These are phyloP conservation scores for Anolis carolinensis DNA, from an alignment of 2,113 vertebrate genomes.

Conservation along the genomic window DNA sequence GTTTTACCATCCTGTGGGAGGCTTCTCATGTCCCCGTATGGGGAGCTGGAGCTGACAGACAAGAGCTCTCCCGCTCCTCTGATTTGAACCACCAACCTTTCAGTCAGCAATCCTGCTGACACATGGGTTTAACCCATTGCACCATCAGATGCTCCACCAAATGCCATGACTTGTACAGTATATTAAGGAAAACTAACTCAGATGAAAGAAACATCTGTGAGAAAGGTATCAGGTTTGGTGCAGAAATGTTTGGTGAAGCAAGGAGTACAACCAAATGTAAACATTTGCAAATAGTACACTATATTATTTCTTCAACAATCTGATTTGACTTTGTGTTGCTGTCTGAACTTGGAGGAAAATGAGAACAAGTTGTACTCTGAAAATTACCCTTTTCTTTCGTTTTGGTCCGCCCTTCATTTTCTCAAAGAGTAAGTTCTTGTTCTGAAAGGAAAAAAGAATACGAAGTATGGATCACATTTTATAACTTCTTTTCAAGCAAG, in stretches of 20 bases:
- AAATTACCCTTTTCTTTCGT: slow-evolving; percentile 91
- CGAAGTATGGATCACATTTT: slow-evolving; percentile 57
- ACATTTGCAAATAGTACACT: not conserved
- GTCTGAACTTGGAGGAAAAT: slow-evolving; percentile 9
- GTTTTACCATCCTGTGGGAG: no score
- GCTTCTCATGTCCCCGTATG: no score
- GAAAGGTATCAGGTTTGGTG: not conserved
- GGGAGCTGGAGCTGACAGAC: no score
- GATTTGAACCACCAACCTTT: no score
- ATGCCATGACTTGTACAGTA: not conserved
- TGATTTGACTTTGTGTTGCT: slow-evolving; percentile 42
- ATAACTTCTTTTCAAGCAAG: slow-evolving; percentile 54
- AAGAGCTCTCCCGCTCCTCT: no score
- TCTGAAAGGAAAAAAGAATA: slow-evolving; percentile 74
- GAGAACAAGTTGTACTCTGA: slow-evolving; percentile 28
- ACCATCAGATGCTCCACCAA: no score
- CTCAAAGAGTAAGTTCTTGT: slow-evolving; percentile 92
- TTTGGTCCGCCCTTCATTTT: slow-evolving; percentile 89
- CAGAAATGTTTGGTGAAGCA: not conserved
- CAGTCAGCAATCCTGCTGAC: no score
- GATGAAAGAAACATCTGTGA: not conserved
- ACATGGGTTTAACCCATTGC: no score
- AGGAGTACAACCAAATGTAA: not conserved
- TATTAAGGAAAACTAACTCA: not conserved
- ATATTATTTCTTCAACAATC: slow-evolving; percentile 32